Evolutionary conservation across 2,113 vertebrate genomes (phyloP).

Genomic region (Zosterops japonicus): DNA sequence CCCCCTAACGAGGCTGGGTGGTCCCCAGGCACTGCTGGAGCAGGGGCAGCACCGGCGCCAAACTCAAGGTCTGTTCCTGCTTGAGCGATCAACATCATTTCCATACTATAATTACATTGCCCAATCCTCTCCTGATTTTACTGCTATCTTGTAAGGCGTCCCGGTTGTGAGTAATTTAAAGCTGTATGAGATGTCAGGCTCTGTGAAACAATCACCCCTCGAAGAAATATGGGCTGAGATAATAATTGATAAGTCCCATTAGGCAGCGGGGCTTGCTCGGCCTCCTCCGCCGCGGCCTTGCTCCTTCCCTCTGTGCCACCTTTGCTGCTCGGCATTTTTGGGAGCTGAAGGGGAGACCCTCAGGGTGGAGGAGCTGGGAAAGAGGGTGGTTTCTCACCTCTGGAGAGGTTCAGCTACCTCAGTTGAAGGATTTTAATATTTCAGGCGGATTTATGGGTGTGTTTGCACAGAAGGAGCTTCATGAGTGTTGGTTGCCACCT

Average conservation of each 20-base stretch:
- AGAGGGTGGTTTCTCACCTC: background rate
- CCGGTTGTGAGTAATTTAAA: conserved; percentile 87
- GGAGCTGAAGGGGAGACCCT: background rate
- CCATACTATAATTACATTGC: conserved; percentile 96
- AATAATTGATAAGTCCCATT: conserved; percentile 89
- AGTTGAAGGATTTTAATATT: fast-evolving
- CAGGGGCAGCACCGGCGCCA: conserved; percentile 13
- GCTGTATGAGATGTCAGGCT: conserved; percentile 86
- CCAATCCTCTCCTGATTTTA: conserved; percentile 88
- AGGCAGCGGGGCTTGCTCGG: conserved; percentile 71
- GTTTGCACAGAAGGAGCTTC: background rate
- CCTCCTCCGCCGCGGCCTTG: conserved; percentile 67
- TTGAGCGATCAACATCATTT: conserved; percentile 90
- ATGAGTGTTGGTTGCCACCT: background rate
- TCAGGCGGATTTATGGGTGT: background rate
- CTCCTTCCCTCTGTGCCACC: conserved; percentile 13
- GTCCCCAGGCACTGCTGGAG: background rate
- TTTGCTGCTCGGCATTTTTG: fast-evolving
- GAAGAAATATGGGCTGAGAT: conserved; percentile 84
- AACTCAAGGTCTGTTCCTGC: conserved; percentile 85
- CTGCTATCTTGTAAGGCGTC: conserved; percentile 84
- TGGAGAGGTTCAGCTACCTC: fast-evolving
- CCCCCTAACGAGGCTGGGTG: background rate
- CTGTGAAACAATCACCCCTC: conserved; percentile 85
- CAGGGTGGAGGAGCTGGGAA: background rate